Evolutionary conservation across 2,888 invertebrate genomes (phyloP).

Genomic region (Erebia ligea): DNA sequence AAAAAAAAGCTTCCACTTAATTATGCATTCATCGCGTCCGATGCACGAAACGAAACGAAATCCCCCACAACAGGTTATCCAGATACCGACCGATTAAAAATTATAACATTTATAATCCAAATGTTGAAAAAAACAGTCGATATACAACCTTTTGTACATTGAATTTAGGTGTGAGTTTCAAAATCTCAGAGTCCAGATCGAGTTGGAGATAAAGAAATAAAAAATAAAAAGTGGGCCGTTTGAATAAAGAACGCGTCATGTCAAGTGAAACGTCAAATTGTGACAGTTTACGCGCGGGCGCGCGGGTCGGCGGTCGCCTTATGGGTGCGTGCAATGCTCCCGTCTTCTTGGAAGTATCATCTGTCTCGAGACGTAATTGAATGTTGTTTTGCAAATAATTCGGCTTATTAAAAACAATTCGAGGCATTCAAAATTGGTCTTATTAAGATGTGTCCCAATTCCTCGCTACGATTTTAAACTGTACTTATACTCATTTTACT

Average conservation of each 20-base stretch:
- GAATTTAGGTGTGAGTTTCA: constrained; percentile 48
- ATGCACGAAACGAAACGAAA: constrained; percentile 71
- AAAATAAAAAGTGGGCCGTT: constrained; percentile 76
- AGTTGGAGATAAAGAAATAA: constrained; percentile 71
- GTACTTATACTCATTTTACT: not conserved
- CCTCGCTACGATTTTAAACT: not conserved
- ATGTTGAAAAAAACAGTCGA: constrained; percentile 51
- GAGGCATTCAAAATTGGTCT: constrained; percentile 28
- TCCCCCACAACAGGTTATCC: constrained; percentile 78
- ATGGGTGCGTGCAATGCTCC: constrained; percentile 62
- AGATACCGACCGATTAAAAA: constrained; percentile 75
- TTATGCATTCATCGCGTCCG: constrained; percentile 79
- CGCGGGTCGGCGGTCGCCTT: constrained; percentile 46
- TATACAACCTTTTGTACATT: constrained; percentile 59
- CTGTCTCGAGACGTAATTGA: constrained; percentile 49
- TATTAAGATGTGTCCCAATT: not conserved
- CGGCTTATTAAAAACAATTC: constrained; percentile 44
- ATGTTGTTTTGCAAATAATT: constrained; percentile 55
- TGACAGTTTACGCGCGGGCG: constrained; percentile 81
- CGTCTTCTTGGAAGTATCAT: constrained; percentile 72
- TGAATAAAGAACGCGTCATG: constrained; percentile 78
- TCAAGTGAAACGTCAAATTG: constrained; percentile 81
- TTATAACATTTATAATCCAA: constrained; percentile 65
- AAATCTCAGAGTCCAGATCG: constrained; percentile 63
- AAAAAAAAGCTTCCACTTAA: constrained; percentile 76